Evolutionary conservation across 2,888 invertebrate species (phyloP), one percentile per base, ranked within the genome.

Genomic region (Unio pictorum): DNA sequence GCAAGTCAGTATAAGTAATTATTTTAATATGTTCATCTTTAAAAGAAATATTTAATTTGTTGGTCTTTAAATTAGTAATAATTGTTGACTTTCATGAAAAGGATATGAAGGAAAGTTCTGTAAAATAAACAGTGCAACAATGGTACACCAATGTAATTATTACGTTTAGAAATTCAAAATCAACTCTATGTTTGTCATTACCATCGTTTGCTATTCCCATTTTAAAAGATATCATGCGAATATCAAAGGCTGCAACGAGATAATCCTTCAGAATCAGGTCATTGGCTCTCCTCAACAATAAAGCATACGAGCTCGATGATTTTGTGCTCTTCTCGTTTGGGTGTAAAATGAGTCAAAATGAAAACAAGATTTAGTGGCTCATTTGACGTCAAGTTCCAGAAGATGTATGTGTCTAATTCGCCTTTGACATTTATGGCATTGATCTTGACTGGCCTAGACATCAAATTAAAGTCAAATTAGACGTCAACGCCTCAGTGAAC

Each of bases 161-260:
- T 34, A 34, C 34, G 34, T 34, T 34, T 34, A 4, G 34, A 34
- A 5, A 34, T 34, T 34, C 34, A 34, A 34, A 5, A 34, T 34
- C 34, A 34, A 34, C 34, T 5, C 34, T 34, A 34, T 34, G 3
- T 34, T 34, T 6, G 34, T 34, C 34, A 34, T 34, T 5, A 34
- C 34, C 34, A 34, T 34, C 7, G 34, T 34, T 4, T 5, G 5
- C 34, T 0, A 34, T 34, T 34, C 7, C 34, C 6, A 5, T 6
- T 34, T 34, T 34, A 34, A 34, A 4, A 34, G 3, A 5, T 34
- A 34, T 34, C 34, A 6, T 34, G 34, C 6, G 34, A 34, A 34
- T 34, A 34, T 34, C 3, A 34, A 34, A 28, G 72, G 68, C 45
- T 89, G 88, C 81, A 61, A 71, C 23, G 55, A 55, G 15, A 15